phyloP scores from a whole-genome alignment of 1,140 invertebrate species.

The Bombus picipes region DNA sequence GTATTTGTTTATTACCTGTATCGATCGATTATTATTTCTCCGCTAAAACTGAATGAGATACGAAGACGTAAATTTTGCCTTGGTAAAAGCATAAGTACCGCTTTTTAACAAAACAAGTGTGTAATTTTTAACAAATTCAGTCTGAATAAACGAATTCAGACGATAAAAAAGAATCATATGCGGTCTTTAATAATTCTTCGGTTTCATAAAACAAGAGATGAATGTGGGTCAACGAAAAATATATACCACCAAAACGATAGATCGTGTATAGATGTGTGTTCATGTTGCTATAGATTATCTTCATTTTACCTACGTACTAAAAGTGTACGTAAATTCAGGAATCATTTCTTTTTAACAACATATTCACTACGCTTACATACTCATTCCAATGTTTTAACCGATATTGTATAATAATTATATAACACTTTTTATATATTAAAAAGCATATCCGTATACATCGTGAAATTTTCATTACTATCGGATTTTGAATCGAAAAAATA shows the following conservation, averaged over 20 bases:
- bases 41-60: no score
- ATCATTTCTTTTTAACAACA: background rate
- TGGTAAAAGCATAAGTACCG: no score
- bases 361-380: background rate
- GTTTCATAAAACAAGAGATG: background rate
- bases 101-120: no score
- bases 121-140: no score
- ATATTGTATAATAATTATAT: background rate
- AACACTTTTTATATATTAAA: background rate
- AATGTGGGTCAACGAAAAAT: background rate
- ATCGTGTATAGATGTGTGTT: background rate
- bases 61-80: background rate
- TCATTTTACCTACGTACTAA: background rate
- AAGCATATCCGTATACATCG: background rate
- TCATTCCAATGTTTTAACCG: background rate
- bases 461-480: background rate
- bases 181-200: background rate
- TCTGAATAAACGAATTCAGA: background rate
- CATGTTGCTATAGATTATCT: background rate
- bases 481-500: background rate
- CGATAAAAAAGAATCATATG: background rate
- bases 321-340: background rate
- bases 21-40: no score
- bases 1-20: background rate
- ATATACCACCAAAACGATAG: background rate